These are phyloP conservation scores for Empidonax alnorum DNA, from an alignment of 2,113 vertebrate genomes.

Conservation along the genomic window DNA sequence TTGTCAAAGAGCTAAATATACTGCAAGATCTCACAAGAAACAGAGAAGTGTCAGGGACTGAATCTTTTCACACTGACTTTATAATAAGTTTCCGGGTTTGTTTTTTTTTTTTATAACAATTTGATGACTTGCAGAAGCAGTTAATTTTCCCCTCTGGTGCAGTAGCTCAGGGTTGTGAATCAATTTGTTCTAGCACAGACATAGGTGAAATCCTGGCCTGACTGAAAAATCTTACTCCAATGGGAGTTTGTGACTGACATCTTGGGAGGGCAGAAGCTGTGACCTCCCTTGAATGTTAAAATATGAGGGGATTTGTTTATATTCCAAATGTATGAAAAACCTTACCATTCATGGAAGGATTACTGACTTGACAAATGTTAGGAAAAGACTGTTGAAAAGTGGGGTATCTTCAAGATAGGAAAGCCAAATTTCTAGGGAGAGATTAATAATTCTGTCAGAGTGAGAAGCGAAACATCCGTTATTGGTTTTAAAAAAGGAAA, in stretches of 20 bases:
- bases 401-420: background rate
- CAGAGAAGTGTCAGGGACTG: constrained; percentile 41
- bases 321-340: background rate
- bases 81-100: background rate
- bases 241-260: background rate
- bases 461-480: background rate
- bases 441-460: background rate
- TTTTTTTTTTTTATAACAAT: background rate
- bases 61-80: constrained; percentile 53
- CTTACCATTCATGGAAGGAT: background rate
- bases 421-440: background rate
- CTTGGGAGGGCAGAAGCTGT: background rate
- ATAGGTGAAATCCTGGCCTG: background rate
- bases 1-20: constrained; percentile 64
- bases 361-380: background rate
- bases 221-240: background rate
- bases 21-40: constrained; percentile 60
- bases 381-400: background rate
- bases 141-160: constrained; percentile 9
- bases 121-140: constrained; percentile 38
- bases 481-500: background rate
- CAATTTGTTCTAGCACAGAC: background rate
- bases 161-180: constrained; percentile 6
- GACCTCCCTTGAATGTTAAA: background rate
- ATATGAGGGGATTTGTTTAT: background rate